A percentile compares a stretch with the other conserved stretches of the same genome.
Conservation (phyloP, 2,888 invertebrate species). For the Xanthia icteritia region DNA sequence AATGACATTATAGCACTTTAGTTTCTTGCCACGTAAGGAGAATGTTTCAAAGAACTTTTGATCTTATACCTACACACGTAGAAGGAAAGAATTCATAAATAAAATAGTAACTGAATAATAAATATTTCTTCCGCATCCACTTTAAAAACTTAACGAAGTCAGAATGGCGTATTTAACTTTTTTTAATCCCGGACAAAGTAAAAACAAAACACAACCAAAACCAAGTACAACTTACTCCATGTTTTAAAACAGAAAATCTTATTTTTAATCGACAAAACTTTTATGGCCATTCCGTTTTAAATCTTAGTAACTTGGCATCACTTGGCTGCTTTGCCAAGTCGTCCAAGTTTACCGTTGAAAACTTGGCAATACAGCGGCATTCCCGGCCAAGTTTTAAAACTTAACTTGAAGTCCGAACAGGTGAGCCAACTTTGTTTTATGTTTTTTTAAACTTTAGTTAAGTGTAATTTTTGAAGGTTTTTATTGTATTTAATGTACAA, state of each 20-base stretch:
- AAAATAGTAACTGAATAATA: background rate
- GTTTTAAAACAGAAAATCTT: constrained; percentile 40
- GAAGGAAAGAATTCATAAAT: no score
- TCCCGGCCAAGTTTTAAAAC: constrained; percentile 56
- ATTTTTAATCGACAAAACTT: constrained; percentile 53
- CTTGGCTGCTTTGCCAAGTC: constrained; percentile 53
- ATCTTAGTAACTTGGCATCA: constrained; percentile 54
- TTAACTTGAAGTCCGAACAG: constrained; percentile 44
- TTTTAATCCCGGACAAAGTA: constrained; percentile 13
- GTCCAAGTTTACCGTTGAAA: constrained; percentile 47
- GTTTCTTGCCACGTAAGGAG: no score
- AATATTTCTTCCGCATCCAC: background rate
- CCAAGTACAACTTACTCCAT: constrained; percentile 5
- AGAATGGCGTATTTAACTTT: constrained; percentile 8
- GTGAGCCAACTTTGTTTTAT: constrained; percentile 50
- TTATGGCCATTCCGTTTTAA: constrained; percentile 52
- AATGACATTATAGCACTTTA: no score
- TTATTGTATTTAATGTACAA: constrained; percentile 11
- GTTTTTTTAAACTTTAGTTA: constrained; percentile 33
- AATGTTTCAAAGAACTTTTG: no score
- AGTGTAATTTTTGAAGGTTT: constrained; percentile 7
- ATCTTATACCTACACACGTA: no score
- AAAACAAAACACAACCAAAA: background rate
- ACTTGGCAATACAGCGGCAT: constrained; percentile 60
- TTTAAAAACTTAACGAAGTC: constrained; percentile 20